Percentiles rank a stretch among this genome's conserved stretches.
phyloP scores from a whole-genome alignment of 2,113 vertebrate genomes.

The Muntiacus reevesi region DNA sequence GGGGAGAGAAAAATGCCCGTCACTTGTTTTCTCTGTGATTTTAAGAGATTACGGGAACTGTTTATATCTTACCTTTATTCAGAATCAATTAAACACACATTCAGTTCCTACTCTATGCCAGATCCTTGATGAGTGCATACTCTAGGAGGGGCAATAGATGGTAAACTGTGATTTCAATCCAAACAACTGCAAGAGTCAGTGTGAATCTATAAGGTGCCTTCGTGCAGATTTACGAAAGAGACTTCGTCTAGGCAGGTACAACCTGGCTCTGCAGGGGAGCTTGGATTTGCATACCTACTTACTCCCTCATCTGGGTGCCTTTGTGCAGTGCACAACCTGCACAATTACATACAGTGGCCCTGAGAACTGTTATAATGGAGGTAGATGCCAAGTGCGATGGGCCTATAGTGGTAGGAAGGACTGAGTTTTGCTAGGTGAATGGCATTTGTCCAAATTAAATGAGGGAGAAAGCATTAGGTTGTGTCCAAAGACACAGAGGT shows the following conservation, averaged over 20 bases:
- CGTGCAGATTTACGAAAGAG: background rate
- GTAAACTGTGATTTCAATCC: background rate
- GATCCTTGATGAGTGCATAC: background rate
- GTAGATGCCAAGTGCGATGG: background rate
- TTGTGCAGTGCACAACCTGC: background rate
- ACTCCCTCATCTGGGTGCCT: background rate
- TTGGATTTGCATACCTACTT: background rate
- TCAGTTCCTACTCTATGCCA: background rate
- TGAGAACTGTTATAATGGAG: background rate
- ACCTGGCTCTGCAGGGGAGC: background rate
- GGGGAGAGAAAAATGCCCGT: background rate
- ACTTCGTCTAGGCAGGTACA: background rate
- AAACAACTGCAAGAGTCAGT: background rate
- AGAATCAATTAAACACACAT: background rate
- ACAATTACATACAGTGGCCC: background rate
- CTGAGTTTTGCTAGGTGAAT: background rate
- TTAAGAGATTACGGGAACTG: background rate
- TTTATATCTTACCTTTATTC: constrained; percentile 36
- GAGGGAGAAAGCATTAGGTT: background rate
- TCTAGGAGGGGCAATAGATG: background rate
- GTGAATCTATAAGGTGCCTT: background rate
- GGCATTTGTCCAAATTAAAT: constrained; percentile 25
- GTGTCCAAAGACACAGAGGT: background rate
- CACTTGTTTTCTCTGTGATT: constrained; percentile 2
- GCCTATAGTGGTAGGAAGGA: background rate